Evolutionary conservation across 2,113 vertebrate genomes (phyloP).

Genomic region (Procavia capensis): DNA sequence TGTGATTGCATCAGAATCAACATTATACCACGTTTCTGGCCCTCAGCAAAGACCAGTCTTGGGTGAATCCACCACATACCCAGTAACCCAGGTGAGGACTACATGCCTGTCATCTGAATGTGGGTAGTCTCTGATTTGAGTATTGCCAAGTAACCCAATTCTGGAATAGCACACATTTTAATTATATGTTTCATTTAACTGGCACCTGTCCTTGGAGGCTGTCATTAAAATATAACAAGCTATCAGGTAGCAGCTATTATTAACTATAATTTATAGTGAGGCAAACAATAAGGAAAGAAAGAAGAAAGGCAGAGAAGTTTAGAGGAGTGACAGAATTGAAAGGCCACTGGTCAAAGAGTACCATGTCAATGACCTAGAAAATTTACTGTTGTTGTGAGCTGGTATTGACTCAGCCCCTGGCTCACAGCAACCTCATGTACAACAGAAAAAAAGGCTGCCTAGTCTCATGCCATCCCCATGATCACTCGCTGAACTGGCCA

Average conservation of each 20-base stretch:
- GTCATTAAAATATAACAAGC: constrained; percentile 78
- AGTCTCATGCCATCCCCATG: neutral
- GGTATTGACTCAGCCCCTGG: neutral
- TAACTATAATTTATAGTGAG: constrained; percentile 71
- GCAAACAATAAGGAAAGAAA: constrained; percentile 59
- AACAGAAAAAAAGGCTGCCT: neutral
- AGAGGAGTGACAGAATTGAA: neutral
- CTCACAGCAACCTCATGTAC: neutral
- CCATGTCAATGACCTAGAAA: neutral
- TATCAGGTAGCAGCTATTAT: constrained; percentile 77
- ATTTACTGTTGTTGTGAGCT: neutral
- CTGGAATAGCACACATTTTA: constrained; percentile 80
- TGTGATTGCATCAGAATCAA: neutral
- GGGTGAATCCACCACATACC: neutral
- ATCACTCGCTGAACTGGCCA: neutral
- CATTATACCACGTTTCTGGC: constrained; percentile 46
- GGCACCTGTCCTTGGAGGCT: constrained; percentile 79
- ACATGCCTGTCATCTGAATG: constrained; percentile 34
- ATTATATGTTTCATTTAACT: constrained; percentile 81
- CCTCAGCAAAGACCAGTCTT: neutral
- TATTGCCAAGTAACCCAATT: constrained; percentile 80
- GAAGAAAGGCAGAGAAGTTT: neutral
- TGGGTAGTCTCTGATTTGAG: constrained; percentile 60
- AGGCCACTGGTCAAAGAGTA: neutral
- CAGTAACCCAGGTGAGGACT: constrained; percentile 27